Evolutionary conservation across 2,888 invertebrate genomes (phyloP), one percentile per base, ranked within the genome.

Genomic region (Rhingia campestris): DNA sequence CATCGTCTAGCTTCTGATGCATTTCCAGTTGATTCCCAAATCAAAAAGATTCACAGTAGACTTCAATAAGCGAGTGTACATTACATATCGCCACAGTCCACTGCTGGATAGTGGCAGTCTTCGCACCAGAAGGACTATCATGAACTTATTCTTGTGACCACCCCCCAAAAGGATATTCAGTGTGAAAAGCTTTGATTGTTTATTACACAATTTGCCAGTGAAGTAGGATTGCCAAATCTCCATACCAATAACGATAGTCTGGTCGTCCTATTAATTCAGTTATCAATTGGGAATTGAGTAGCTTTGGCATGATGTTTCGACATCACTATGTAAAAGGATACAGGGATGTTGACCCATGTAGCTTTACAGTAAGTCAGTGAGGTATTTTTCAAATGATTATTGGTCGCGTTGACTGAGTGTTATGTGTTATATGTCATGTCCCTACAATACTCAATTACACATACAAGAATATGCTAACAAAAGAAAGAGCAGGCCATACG

Each of bases 101-200:
- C 22, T 35, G 59, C 2, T 61, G 53, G n/a, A 30, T 37, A 4
- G 35, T 69, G n/a, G 54, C 14, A 12, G 7, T 32, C 5, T 35
- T 37, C n/a, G 22, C 32, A 37, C 10, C 37, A 47, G 12, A 59
- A 45, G n/a, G 39, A 32, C 45, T 43, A 54, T 43, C 43, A 51
- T 51, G 45, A 67, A 43, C 22, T 6, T 47, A 12, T 39, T 39
- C 37, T 33, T 64, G 41, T 53, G 51, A 10, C 22, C 32, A 49
- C 6, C 12, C 33, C 30, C 22, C 43, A 45, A 9, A 56, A 67
- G 67, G 67, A 45, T 35, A 56, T n/a, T 7, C 12, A 41, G 51
- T 43, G 70, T 59, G 45, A 73, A 63, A 73, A 63, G 72, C 61
- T 73, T 73, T 74, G 64, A 64, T 74, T 74, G 74, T 74, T 73